Evolutionary conservation across 23 tunicate species (phyloP), one percentile per base, ranked within the genome.

Genomic region (Halocynthia aurantium): DNA sequence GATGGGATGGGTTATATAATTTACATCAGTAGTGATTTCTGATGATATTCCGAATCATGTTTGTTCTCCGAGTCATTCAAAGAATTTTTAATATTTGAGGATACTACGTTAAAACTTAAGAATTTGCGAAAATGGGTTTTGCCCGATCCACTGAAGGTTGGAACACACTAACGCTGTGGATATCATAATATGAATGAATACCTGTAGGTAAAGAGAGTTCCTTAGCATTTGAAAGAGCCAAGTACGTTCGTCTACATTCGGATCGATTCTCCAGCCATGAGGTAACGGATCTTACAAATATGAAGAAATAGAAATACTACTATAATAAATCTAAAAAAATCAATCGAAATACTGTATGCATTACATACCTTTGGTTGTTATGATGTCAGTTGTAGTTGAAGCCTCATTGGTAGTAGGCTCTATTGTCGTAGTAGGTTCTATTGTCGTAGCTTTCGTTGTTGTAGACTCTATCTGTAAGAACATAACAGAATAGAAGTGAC

Each of bases 121-220:
- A n/a, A n/a, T n/a, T n/a, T n/a, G n/a, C n/a, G n/a, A n/a, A n/a
- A n/a, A n/a, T n/a, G n/a, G n/a, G n/a, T 57, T 10, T 57, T 57
- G 62, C 12, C 12, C 12, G 10, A 57, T 13, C 63, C 63, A 58
- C 17, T n/a, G 17, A 13, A 0, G 17, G n/a, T 58, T 58, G 63
- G 63, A n/a, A 58, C 17, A 58, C 17, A 13, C 17, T 58, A 31
- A 31, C 44, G 44, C 44, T 31, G 44, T 31, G 4, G 44, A 31
- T 31, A 31, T 31, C 44, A 31, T 31, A 58, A 58, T 58, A 58
- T 4, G 17, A 58, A 2, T 58, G n/a, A 15, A 49, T 54, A 74
- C 78, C 78, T 74, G 78, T 53, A 74, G 13, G 64, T 74, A 74
- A 55, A 74, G 31, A 15, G 55, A 55, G 17, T 40, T 53, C 5